Evolutionary conservation across 2,888 invertebrate genomes (phyloP), one percentile per base, ranked within the genome.

Genomic region (Drosophila seclusa): DNA sequence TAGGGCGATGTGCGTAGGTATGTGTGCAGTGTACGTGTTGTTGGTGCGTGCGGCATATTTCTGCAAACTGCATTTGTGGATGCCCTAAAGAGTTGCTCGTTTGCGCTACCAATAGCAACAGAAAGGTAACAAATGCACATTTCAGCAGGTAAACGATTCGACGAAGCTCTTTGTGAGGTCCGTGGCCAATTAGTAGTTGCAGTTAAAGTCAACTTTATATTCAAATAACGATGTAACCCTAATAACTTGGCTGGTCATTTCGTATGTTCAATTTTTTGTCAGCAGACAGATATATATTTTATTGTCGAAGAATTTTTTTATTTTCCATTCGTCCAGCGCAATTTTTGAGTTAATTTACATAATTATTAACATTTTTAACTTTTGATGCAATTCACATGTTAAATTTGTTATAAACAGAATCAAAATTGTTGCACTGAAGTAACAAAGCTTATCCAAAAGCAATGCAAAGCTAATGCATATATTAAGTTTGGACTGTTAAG

Each of bases 41-140:
- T 32, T 60, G 34, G 29, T 53, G 59, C 58, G 48, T 31, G 36
- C n/a, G 45, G 21, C 21, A 42, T 16, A 48, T 52, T 29, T 8
- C 11, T 40, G 27, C 2, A 34, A 40, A 42, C 49, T 36, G 18
- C 29, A 58, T 29, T 18, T 58, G 10, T 18, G 32, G 21, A 1
- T 32, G 54, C 0, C 29, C 16, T 10, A 53, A 36, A 10, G 10
- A n/a, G 6, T 31, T 36, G 27, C 13, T n/a, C 16, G 10, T 16
- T 50, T 50, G 32, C 13, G 4, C 18, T 8, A 18, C 7, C 8
- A 49, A n/a, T 13, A 8, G 24, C n/a, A 49, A 48, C 18, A 13
- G 24, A 45, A 10, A 21, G 2, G 5, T 16, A 45, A 45, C 45
- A 45, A 24, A 16, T 24, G 21, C 24, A 24, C 16, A 45, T 16